Evolutionary conservation across 2,888 invertebrate genomes (phyloP).

Genomic region (Carpatolechia fugitivella): DNA sequence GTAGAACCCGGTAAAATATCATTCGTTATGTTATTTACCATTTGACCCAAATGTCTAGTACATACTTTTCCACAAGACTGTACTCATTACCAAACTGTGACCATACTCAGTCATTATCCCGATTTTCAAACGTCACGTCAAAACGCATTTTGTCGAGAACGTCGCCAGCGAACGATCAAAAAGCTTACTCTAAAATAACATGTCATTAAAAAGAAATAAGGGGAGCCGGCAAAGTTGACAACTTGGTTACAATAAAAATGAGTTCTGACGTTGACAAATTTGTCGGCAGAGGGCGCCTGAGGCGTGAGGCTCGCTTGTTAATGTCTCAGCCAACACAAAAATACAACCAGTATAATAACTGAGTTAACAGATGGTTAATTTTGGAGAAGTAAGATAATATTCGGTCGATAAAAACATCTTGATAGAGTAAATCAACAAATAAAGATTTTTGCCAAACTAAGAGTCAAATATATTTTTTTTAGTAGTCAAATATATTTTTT

Average conservation of each 20-base stretch:
- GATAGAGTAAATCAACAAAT: too few relatives aligned
- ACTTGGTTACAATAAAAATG: conserved; percentile 59
- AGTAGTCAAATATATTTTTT: too few relatives aligned
- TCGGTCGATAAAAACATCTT: too few relatives aligned
- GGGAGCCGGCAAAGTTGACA: conserved; percentile 50
- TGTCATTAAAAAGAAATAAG: conserved; percentile 55
- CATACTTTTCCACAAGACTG: too few relatives aligned
- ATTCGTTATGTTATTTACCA: too few relatives aligned
- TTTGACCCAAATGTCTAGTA: too few relatives aligned
- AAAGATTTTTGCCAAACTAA: too few relatives aligned
- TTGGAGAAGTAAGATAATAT: too few relatives aligned
- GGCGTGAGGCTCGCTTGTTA: conserved; percentile 45
- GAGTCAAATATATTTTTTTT: too few relatives aligned
- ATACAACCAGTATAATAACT: background rate
- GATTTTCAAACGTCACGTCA: conserved; percentile 19
- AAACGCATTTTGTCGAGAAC: conserved; percentile 29
- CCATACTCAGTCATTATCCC: background rate
- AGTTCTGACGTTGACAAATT: conserved; percentile 61
- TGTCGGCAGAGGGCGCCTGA: conserved; percentile 38
- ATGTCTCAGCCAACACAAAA: conserved; percentile 24
- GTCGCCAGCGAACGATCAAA: conserved; percentile 24
- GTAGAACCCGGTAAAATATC: too few relatives aligned
- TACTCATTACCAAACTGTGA: background rate
- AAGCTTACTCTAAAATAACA: conserved; percentile 32
- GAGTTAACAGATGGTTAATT: background rate